These are phyloP conservation scores for Cyrtorhinus lividipennis DNA, from an alignment of 1,140 invertebrate species.

Conservation along the genomic window DNA sequence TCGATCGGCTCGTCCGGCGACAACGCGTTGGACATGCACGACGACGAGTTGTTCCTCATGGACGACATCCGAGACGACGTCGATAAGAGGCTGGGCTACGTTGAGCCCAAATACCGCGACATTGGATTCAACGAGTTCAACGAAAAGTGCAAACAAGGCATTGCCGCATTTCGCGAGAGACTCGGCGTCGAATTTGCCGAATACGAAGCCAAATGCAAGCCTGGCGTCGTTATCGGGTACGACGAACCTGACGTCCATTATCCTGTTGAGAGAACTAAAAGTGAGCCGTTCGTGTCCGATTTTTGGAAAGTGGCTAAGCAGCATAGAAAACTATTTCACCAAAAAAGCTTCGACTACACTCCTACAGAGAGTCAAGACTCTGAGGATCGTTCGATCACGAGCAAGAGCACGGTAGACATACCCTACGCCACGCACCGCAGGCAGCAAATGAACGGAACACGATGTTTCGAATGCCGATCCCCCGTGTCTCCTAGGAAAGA, in stretches of 20 bases:
- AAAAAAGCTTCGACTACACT: constrained; percentile 69
- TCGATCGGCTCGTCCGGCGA: constrained; percentile 54
- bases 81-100: constrained; percentile 27
- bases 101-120: constrained; percentile 26
- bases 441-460: constrained; percentile 67
- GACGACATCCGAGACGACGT: constrained; percentile 36
- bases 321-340: constrained; percentile 48
- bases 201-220: constrained; percentile 35
- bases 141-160: constrained; percentile 27
- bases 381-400: constrained; percentile 16
- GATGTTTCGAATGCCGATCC: constrained; percentile 27
- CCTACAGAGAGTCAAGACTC: constrained; percentile 42
- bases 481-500: constrained; percentile 20
- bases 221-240: constrained; percentile 33
- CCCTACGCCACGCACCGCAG: constrained; percentile 67
- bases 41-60: constrained; percentile 47
- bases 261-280: constrained; percentile 60
- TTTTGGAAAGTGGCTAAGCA: constrained; percentile 24
- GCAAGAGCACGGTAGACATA: constrained; percentile 49
- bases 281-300: constrained; percentile 49
- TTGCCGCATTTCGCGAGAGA: constrained; percentile 20
- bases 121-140: constrained; percentile 28
- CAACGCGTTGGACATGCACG: constrained; percentile 31
- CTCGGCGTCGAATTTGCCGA: constrained; percentile 30
- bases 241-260: constrained; percentile 27